Percentiles rank a stretch among this genome's conserved stretches.
Evolutionary conservation across 1,140 invertebrate species (phyloP).

Genomic region (Drosophila parabipectinata): DNA sequence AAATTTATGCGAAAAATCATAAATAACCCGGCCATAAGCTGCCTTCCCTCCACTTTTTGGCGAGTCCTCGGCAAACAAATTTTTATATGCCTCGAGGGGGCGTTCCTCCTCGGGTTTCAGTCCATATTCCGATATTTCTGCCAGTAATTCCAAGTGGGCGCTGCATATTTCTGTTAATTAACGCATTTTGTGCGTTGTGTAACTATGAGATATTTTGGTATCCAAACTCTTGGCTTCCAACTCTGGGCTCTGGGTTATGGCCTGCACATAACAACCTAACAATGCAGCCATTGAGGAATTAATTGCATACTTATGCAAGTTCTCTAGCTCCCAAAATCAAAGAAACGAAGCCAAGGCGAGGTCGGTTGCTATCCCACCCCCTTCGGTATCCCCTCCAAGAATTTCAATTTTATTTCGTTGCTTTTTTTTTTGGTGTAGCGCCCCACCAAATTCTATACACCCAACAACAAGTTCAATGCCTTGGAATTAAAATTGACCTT

Average conservation of each 20-base stretch:
- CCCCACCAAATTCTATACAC: conserved; percentile 3
- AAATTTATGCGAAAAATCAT: conserved; percentile 82
- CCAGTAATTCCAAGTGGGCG: conserved; percentile 63
- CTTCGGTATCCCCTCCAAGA: neutral
- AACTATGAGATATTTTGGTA: conserved; percentile 49
- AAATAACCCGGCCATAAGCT: conserved; percentile 59
- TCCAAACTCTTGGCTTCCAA: conserved; percentile 8
- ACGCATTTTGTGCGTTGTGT: conserved; percentile 71
- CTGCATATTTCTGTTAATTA: conserved; percentile 79
- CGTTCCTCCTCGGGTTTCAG: conserved; percentile 22
- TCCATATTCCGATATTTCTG: neutral
- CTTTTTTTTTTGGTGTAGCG: conserved; percentile 1
- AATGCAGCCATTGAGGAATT: conserved; percentile 57
- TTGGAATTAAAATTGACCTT: conserved; percentile 76
- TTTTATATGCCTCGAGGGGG: conserved; percentile 21
- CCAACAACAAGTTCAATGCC: conserved; percentile 77
- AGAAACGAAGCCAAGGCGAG: conserved; percentile 54
- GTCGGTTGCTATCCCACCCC: conserved; percentile 7
- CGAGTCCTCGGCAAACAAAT: conserved; percentile 13
- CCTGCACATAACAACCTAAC: conserved; percentile 46
- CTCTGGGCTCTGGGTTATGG: conserved; percentile 5
- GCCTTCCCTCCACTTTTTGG: neutral
- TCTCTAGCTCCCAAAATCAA: conserved; percentile 49
- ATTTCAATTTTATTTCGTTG: neutral
- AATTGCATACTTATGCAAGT: conserved; percentile 55